Evolutionary conservation across 2,797 vertebrate species (phyloP).

Genomic region (Phrynocephalus forsythii): DNA sequence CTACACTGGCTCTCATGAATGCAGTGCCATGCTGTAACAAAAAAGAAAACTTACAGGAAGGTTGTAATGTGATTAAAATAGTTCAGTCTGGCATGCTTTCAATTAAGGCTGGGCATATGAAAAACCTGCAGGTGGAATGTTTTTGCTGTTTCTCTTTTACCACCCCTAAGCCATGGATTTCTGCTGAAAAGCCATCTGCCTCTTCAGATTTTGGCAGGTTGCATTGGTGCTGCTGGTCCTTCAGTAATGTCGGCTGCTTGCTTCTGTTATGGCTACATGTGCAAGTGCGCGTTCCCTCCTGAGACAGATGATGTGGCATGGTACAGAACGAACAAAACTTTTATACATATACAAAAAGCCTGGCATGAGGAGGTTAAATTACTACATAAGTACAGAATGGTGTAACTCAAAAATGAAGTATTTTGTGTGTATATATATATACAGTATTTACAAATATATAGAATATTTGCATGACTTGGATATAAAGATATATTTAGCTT

Average conservation of each 20-base stretch:
- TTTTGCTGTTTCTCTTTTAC: neutral
- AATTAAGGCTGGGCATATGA: neutral
- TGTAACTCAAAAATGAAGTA: neutral
- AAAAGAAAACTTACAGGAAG: neutral
- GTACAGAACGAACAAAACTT: neutral
- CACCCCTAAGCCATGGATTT: constrained; percentile 3
- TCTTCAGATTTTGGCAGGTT: constrained; percentile 19
- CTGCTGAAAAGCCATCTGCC: neutral
- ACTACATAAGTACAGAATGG: neutral
- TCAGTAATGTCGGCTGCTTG: constrained; percentile 4
- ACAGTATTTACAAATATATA: neutral
- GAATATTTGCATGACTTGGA: neutral
- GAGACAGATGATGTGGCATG: neutral
- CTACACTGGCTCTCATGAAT: too few relatives aligned
- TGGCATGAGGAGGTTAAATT: neutral
- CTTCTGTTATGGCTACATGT: constrained; percentile 1
- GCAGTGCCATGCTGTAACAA: neutral
- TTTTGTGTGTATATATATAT: neutral
- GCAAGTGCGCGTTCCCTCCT: neutral
- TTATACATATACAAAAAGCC: neutral
- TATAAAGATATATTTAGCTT: neutral
- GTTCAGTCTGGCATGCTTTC: constrained; percentile 2
- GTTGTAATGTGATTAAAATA: neutral
- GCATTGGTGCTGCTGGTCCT: neutral
- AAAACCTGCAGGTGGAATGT: constrained; percentile 7